Percentiles rank a stretch among this genome's conserved stretches.
Evolutionary conservation across 2,113 vertebrate species (phyloP).

Genomic region (Phaethon lepturus): DNA sequence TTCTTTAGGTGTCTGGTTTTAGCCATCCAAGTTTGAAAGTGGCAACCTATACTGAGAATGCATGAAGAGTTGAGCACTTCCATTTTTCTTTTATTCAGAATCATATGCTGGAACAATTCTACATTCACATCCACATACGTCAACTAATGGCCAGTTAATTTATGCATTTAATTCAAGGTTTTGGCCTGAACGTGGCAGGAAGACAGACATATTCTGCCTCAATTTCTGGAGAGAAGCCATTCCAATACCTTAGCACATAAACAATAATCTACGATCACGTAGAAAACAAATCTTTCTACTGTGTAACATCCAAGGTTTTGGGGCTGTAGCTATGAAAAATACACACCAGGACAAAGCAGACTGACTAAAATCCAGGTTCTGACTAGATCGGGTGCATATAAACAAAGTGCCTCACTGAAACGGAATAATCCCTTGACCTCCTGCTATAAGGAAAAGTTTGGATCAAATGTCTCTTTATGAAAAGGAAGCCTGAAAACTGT

Average conservation of each 20-base stretch:
- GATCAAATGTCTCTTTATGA: accelerated
- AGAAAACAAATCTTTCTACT: neutral
- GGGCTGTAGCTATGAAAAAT: neutral
- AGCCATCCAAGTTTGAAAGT: neutral
- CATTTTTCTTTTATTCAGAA: neutral
- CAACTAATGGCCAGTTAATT: neutral
- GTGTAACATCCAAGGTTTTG: neutral
- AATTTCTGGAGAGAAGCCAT: neutral
- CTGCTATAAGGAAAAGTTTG: neutral
- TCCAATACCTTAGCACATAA: neutral
- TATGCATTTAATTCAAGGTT: neutral
- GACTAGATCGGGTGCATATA: too few relatives aligned
- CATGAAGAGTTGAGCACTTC: neutral
- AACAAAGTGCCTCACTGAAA: neutral
- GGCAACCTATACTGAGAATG: too few relatives aligned
- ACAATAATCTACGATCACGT: neutral
- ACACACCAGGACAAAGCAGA: neutral
- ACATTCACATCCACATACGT: neutral
- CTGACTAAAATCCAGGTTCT: neutral
- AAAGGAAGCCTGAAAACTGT: neutral
- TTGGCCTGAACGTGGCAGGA: neutral
- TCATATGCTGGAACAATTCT: neutral
- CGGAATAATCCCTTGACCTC: neutral
- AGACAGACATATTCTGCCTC: neutral
- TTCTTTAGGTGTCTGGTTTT: neutral